Percentiles rank a stretch among this genome's conserved stretches.
Conservation (phyloP, 2,797 vertebrate genomes). For the Darevskia mixta region DNA sequence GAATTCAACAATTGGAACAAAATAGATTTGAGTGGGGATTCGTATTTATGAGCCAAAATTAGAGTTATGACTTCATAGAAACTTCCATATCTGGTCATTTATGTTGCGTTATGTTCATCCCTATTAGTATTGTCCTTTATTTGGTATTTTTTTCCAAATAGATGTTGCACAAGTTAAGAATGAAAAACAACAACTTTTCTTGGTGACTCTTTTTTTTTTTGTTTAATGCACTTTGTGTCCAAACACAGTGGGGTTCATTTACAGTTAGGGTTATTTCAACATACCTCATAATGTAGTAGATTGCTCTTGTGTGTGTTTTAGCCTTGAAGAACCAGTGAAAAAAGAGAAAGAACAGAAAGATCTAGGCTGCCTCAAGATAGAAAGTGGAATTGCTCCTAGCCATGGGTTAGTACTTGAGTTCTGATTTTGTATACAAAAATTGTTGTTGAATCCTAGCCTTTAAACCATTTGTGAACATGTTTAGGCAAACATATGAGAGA, state of each 20-base stretch:
- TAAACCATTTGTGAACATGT: not conserved
- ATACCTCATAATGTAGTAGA: not conserved
- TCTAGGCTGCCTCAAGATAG: conserved; percentile 83
- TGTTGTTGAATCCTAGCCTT: conserved; percentile 18
- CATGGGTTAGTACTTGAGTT: conserved; percentile 84
- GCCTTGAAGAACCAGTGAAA: conserved; percentile 77
- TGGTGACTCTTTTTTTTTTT: not conserved
- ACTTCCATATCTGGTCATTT: not conserved
- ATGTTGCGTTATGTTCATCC: not conserved
- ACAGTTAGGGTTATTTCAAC: not conserved
- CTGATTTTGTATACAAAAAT: not conserved
- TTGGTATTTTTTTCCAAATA: not conserved
- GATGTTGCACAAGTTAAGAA: not conserved
- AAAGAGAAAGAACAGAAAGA: conserved; percentile 83
- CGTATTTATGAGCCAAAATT: not conserved
- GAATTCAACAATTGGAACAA: not conserved
- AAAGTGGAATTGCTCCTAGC: conserved; percentile 87
- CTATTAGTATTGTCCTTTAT: not conserved
- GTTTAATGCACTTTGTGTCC: too few relatives aligned
- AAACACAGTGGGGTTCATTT: not conserved
- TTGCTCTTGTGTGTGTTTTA: conserved; percentile 38
- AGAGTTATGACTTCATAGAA: not conserved
- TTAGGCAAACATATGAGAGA: not conserved
- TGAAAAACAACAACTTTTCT: not conserved
- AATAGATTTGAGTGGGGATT: not conserved